Evolutionary conservation across 2,888 invertebrate species (phyloP), one percentile per base, ranked within the genome.

Genomic region (Nomada flava): DNA sequence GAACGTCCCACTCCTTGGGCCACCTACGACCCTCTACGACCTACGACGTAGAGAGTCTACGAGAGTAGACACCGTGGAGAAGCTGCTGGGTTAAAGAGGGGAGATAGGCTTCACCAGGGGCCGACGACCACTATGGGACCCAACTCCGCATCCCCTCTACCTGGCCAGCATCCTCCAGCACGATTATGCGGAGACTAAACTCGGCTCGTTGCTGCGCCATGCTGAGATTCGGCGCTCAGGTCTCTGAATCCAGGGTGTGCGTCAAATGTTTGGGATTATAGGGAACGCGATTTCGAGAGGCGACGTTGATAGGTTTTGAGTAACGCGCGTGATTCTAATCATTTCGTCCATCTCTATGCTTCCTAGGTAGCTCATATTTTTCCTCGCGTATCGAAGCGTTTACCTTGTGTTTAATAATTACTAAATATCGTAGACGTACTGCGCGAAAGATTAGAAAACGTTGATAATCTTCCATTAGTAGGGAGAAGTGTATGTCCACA

Each of bases 51-150:
- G 20, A 20, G 20, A 20, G 20, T 20, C 20, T 79, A 36, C 75
- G 76, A 15, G 80, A 79, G 83, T 77, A 60, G 68, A 70, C 82
- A 79, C 79, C 83, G 80, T 79, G 82, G 83, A 78, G 84, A 83
- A 67, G 74, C 63, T 74, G 73, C 71, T 42, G 64, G 60, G 81
- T 70, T 85, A 79, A 79, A 59, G 71, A 72, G 83, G 76, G 79
- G 68, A 83, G 76, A 76, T 72, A 78, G 79, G 78, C 64, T 79
- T 79, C 82, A 82, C 62, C 86, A 83, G 85, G 83, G 88, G 87
- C 88, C 86, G 89, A 86, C 86, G 86, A 89, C 88, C 89, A 85
- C 85, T 88, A 82, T 76, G 76, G 77, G 80, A 80, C 85, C 82
- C 82, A 60, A 63, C 82, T 82, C 47, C 65, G n/a, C 20, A 78